A percentile compares a stretch with the other conserved stretches of the same genome.
These are phyloP conservation scores for Neomicropteryx cornuta DNA, from an alignment of 1,140 invertebrate genomes.

Conservation along the genomic window DNA sequence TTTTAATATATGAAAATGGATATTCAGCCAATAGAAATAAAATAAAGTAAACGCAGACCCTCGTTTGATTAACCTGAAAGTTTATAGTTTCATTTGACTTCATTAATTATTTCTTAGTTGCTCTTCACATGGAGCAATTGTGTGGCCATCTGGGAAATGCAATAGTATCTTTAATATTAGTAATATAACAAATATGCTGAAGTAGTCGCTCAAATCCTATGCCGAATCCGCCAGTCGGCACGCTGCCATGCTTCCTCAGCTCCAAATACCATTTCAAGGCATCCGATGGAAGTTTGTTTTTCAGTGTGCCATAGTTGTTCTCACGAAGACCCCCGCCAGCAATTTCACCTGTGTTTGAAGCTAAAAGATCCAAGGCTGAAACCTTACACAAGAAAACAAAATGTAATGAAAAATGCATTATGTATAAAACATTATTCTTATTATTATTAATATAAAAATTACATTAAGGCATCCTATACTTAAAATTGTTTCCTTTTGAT, in stretches of 20 bases:
- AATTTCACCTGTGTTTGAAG: slow-evolving; percentile 82
- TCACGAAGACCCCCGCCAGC: slow-evolving; percentile 91
- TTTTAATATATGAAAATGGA: too few relatives aligned
- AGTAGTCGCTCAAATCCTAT: slow-evolving; percentile 90
- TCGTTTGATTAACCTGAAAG: too few relatives aligned
- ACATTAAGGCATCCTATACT: too few relatives aligned
- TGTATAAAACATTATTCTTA: slow-evolving; percentile 1
- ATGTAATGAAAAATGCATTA: slow-evolving; percentile 4
- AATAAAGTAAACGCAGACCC: too few relatives aligned
- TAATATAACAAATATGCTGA: slow-evolving; percentile 66
- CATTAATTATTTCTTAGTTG: too few relatives aligned
- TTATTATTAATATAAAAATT: too few relatives aligned
- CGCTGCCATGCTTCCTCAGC: slow-evolving; percentile 76
- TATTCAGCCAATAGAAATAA: too few relatives aligned
- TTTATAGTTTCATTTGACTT: too few relatives aligned
- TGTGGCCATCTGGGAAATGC: slow-evolving; percentile 92
- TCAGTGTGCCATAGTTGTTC: slow-evolving; percentile 56
- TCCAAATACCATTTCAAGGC: slow-evolving; percentile 86
- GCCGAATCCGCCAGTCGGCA: slow-evolving; percentile 88
- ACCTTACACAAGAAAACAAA: slow-evolving; percentile 48
- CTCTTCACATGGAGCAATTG: slow-evolving; percentile 76
- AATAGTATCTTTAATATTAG: slow-evolving; percentile 87
- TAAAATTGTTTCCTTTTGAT: too few relatives aligned
- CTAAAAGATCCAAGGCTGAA: slow-evolving; percentile 79
- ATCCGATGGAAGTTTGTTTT: slow-evolving; percentile 46